phyloP scores from a whole-genome alignment of 2,888 invertebrate species.

The Pollenia griseotomentosa region DNA sequence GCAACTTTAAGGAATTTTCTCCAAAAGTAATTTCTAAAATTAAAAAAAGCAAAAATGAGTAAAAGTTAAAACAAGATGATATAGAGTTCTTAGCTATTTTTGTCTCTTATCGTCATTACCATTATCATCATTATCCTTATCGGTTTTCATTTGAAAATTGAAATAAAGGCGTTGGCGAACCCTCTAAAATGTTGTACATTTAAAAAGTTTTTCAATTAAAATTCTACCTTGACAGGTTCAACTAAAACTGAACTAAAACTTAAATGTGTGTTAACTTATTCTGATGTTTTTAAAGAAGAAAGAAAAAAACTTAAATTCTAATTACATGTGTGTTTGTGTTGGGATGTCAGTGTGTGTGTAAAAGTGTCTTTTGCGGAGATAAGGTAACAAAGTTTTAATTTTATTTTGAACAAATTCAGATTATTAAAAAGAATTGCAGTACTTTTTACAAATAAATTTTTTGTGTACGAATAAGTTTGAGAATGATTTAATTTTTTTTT shows the following conservation, averaged over 20 bases:
- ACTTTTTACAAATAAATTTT: background rate
- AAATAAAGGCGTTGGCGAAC: conserved; percentile 6
- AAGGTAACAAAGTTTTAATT: background rate
- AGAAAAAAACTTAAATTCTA: conserved; percentile 7
- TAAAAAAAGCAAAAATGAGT: background rate
- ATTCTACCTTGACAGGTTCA: conserved; percentile 60
- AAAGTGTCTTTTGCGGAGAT: background rate
- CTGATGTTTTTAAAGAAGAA: background rate
- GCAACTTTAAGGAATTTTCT: background rate
- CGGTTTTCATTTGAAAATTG: background rate
- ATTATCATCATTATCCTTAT: background rate
- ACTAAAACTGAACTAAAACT: conserved; percentile 47
- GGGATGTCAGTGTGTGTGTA: background rate
- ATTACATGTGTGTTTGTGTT: background rate
- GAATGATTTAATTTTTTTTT: too few relatives aligned
- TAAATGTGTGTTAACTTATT: conserved; percentile 9
- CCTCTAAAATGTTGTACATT: conserved; percentile 28
- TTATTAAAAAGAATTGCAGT: background rate
- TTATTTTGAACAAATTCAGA: background rate
- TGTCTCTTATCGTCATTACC: background rate
- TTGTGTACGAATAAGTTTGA: too few relatives aligned
- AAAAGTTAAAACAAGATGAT: background rate
- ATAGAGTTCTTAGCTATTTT: conserved; percentile 7
- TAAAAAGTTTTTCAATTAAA: conserved; percentile 69
- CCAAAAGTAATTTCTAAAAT: background rate